Conservation (phyloP, 2,888 invertebrate genomes). For the Acrobasis repandana region DNA sequence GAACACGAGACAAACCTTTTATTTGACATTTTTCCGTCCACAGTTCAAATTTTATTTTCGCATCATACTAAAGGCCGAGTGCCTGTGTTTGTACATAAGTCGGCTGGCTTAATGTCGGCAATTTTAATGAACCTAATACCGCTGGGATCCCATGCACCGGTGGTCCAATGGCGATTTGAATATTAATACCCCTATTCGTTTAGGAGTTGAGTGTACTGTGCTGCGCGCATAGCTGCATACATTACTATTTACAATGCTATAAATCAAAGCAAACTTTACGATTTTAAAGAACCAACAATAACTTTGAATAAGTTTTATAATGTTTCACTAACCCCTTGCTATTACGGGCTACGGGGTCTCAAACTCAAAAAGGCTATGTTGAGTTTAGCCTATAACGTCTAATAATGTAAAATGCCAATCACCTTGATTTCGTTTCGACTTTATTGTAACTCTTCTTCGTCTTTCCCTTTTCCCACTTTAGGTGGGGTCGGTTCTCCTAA, state of each 20-base stretch:
- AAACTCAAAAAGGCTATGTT: no score
- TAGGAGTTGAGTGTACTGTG: constrained; percentile 50
- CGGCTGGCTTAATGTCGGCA: constrained; percentile 44
- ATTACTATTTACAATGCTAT: constrained; percentile 55
- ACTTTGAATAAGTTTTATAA: background rate
- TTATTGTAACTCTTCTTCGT: no score
- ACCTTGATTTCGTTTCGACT: no score
- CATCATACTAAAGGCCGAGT: no score
- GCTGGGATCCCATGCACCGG: constrained; percentile 56
- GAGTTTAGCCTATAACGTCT: no score
- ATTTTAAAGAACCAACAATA: constrained; percentile 2
- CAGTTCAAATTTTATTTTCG: no score
- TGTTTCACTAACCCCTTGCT: background rate
- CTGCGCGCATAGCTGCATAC: constrained; percentile 58
- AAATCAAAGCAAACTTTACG: constrained; percentile 3
- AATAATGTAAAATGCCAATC: no score
- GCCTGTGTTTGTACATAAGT: background rate
- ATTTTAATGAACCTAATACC: constrained; percentile 65
- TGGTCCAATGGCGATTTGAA: constrained; percentile 71
- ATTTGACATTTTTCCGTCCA: no score
- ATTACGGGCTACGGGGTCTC: no score
- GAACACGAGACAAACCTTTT: no score
- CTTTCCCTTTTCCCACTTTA: no score
- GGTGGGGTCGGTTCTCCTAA: no score
- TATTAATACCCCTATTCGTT: constrained; percentile 69